Base-by-base conservation (phyloP, 2,888 invertebrate species). In the Oxycera nigricornis region DNA sequence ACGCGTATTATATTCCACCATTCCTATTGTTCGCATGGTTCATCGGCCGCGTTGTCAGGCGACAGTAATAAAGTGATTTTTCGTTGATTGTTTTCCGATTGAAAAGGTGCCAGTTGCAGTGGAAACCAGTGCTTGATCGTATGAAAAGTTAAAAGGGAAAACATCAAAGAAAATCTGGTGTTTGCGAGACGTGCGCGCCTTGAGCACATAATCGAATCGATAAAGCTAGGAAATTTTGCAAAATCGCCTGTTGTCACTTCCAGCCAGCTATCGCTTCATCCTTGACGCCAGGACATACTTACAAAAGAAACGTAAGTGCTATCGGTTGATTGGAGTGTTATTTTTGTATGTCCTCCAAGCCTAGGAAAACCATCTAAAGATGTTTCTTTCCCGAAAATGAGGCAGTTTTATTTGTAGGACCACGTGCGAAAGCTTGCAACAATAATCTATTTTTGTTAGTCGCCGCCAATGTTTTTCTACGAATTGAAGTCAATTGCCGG, bases 201-300 rank as follows among this genome's bases (percentile, higher is more conserved):
- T 46, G 70, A 22, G 22, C 70, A 52, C 24, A 46, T 22, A 6
- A 31, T 55, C 55, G 31, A 70, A 70, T 70, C 70, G 70, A 70
- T 70, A 65, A 65, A 52, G 70, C n/a, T 68, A 30, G 52, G 31
- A 52, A 68, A 68, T 31, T 52, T 35, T 46, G 67, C 52, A 70
- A 52, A 55, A 55, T 52, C 28, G 24, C 22, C 31, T 17, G 68
- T 50, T 68, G 28, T 24, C 31, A 14, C 11, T n/a, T n/a, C 7
- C 52, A 46, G 20, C 6, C 30, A 28, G 65, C 65, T 30, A 68
- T 4, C 30, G 30, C 26, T 68, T 68, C 67, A 30, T 41, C 22
- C 65, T 65, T 39, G n/a, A 50, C 30, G 28, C 9, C 31, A 68
- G 62, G 17, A 59, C n/a, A n/a, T n/a, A n/a, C n/a, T n/a, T 59